phyloP scores from a whole-genome alignment of 2,113 vertebrate genomes.

The Corythornis vintsioides region DNA sequence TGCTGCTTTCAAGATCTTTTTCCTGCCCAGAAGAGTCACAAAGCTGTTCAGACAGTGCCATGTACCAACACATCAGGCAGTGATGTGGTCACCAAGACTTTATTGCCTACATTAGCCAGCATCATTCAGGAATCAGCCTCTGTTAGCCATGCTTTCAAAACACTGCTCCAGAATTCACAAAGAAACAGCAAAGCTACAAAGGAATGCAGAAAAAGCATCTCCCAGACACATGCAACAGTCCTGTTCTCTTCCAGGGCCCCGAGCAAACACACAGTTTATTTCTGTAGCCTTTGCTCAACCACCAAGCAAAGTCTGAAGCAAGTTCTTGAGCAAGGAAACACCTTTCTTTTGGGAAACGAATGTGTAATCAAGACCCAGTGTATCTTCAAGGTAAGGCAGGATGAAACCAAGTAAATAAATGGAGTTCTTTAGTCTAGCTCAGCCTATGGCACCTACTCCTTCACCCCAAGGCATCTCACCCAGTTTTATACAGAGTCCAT shows the following conservation, averaged over 20 bases:
- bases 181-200: background rate
- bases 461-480: background rate
- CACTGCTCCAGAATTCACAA: background rate
- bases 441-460: background rate
- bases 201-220: background rate
- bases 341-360: background rate
- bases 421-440: background rate
- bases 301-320: background rate
- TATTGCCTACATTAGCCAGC: background rate
- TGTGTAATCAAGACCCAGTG: background rate
- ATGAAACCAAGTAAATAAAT: rapidly evolving
- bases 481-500: background rate
- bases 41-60: background rate
- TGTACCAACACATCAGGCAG: background rate
- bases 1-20: background rate
- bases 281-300: background rate
- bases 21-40: background rate
- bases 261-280: background rate
- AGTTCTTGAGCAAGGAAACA: background rate
- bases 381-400: background rate
- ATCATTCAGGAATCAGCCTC: background rate
- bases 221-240: background rate
- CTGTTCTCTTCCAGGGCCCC: background rate
- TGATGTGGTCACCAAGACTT: background rate
- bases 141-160: background rate